phyloP scores from a whole-genome alignment of 2,113 vertebrate species.

The Prunella himalayana region DNA sequence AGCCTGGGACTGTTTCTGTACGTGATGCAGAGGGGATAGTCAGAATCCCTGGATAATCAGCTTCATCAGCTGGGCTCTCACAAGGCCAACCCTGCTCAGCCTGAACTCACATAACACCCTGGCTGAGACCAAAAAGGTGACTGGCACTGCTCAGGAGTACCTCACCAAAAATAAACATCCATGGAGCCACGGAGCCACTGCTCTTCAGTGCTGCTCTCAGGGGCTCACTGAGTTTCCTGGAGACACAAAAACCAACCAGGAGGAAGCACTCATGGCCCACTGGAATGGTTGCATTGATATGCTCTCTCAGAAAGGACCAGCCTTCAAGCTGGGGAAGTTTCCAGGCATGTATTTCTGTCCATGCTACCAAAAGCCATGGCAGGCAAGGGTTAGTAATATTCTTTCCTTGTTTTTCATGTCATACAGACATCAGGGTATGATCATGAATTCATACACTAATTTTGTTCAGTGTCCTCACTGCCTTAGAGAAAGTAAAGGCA shows the following conservation, averaged over 20 bases:
- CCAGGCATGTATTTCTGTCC: not conserved
- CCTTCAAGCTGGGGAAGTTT: not conserved
- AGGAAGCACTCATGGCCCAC: not conserved
- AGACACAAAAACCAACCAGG: not conserved
- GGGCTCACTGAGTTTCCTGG: not conserved
- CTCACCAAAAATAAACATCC: not conserved
- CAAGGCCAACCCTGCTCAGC: not conserved
- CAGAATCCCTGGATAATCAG: not conserved
- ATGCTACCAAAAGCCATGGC: not conserved
- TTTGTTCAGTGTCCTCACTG: not conserved
- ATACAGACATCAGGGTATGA: not conserved
- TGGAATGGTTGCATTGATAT: not conserved
- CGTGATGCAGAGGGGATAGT: not conserved
- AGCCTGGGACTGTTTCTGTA: not conserved
- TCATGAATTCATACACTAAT: not conserved
- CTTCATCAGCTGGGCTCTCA: not conserved
- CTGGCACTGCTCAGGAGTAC: not conserved
- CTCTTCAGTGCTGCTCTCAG: not conserved
- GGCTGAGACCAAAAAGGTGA: not conserved
- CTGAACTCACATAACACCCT: not conserved
- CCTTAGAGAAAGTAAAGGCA: not conserved
- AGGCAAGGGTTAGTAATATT: not conserved
- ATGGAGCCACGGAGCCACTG: not conserved
- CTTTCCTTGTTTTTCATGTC: not conserved
- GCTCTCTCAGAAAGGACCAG: not conserved